Percentiles rank a stretch among this genome's conserved stretches.
Conservation (phyloP, 2,113 vertebrate genomes). For the Gallinago media region DNA sequence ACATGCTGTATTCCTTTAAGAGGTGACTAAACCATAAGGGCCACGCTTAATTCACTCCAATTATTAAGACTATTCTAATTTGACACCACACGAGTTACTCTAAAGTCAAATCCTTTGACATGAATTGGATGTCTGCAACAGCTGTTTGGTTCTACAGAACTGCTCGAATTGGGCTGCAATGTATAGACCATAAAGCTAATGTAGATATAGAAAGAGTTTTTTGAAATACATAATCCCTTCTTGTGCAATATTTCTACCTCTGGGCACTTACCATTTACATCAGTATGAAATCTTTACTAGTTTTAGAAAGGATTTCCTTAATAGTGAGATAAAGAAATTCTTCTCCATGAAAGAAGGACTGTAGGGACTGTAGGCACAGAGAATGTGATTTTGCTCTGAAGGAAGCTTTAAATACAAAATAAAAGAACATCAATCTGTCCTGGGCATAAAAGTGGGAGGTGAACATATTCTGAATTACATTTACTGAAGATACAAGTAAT, state of each 20-base stretch:
- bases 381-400: neutral
- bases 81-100: neutral
- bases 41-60: neutral
- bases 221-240: neutral
- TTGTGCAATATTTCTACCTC: neutral
- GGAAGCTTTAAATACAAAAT: neutral
- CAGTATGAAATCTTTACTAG: neutral
- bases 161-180: neutral
- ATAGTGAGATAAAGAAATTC: neutral
- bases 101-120: neutral
- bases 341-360: neutral
- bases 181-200: neutral
- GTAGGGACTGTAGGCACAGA: neutral
- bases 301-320: neutral
- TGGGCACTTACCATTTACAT: neutral
- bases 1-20: neutral
- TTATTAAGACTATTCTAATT: neutral
- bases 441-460: neutral
- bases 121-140: neutral
- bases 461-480: neutral
- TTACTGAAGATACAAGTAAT: neutral
- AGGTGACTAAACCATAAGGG: neutral
- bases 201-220: neutral
- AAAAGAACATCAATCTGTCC: neutral
- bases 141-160: neutral